A percentile compares a stretch with the other conserved stretches of the same genome.
Evolutionary conservation across 2,888 invertebrate species (phyloP).

Genomic region (Anaspis maculata): DNA sequence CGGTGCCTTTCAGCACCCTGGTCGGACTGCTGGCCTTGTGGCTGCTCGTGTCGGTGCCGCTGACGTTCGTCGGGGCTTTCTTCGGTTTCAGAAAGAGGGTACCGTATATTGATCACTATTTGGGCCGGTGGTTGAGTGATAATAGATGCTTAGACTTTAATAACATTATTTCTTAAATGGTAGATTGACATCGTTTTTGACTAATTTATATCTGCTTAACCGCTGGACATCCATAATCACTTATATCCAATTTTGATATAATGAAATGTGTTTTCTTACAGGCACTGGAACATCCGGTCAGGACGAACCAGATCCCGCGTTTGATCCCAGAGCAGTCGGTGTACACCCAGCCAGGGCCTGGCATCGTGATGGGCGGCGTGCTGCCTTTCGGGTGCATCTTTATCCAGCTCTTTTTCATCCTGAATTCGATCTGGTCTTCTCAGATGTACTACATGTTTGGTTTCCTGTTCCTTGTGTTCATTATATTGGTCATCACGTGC

Average conservation of each 20-base stretch:
- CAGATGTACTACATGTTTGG: constrained; percentile 99
- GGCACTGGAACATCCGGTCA: constrained; percentile 93
- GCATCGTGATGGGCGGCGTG: constrained; percentile 96
- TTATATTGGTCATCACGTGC: constrained; percentile 95
- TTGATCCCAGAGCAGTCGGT: constrained; percentile 98
- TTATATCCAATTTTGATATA: too few relatives aligned
- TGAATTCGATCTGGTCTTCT: constrained; percentile 94
- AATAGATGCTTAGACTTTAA: neutral
- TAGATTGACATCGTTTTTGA: constrained; percentile 2
- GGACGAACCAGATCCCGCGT: constrained; percentile 97
- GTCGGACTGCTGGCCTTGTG: constrained; percentile 90
- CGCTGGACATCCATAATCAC: too few relatives aligned
- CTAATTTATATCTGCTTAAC: too few relatives aligned
- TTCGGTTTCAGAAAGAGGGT: constrained; percentile 97
- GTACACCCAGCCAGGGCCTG: constrained; percentile 92
- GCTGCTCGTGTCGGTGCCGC: constrained; percentile 97
- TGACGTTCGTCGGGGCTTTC: constrained; percentile 96
- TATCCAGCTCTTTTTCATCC: constrained; percentile 97
- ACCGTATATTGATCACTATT: constrained; percentile 28
- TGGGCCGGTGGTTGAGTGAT: too few relatives aligned
- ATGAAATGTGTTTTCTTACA: too few relatives aligned
- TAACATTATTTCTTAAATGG: constrained; percentile 4
- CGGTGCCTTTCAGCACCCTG: constrained; percentile 94
- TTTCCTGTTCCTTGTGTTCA: constrained; percentile 93
- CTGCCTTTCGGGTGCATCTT: constrained; percentile 98